phyloP scores from a whole-genome alignment of 2,113 vertebrate species.

The Scalopus aquaticus region DNA sequence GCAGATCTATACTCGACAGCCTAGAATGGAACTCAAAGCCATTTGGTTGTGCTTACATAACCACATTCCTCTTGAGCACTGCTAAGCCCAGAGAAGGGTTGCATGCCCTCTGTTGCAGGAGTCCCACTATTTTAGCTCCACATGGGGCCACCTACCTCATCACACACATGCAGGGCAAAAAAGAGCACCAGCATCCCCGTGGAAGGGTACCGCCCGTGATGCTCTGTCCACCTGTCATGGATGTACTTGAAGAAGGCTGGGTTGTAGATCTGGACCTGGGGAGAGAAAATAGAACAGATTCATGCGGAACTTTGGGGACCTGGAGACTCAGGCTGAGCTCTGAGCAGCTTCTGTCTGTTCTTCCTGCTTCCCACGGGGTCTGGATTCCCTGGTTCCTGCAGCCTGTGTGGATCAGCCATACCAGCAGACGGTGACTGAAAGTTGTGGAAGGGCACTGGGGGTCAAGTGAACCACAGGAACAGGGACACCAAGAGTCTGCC shows the following conservation, averaged over 20 bases:
- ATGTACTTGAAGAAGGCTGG: slow-evolving; percentile 99
- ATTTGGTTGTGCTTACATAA: slow-evolving; percentile 23
- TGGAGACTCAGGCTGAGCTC: neutral
- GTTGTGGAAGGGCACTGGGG: slow-evolving; percentile 1
- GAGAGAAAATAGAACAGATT: neutral
- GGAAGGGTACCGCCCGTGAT: slow-evolving; percentile 98
- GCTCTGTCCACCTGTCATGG: slow-evolving; percentile 96
- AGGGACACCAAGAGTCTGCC: neutral
- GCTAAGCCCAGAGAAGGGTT: neutral
- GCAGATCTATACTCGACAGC: neutral
- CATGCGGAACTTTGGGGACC: neutral
- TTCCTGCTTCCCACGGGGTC: neutral
- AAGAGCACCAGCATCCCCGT: slow-evolving; percentile 98
- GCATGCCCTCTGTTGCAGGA: neutral
- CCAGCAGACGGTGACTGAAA: neutral
- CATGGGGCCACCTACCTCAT: slow-evolving; percentile 89
- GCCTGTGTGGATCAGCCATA: neutral
- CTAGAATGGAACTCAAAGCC: neutral
- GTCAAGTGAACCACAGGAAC: neutral
- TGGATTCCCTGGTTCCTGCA: neutral
- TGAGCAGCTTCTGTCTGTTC: neutral
- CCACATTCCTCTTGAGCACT: neutral
- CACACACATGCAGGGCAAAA: slow-evolving; percentile 97
- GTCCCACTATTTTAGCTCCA: neutral
- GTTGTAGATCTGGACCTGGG: slow-evolving; percentile 98